These are phyloP conservation scores for Linnaemya tessellans DNA, from an alignment of 2,888 invertebrate species.

Conservation along the genomic window DNA sequence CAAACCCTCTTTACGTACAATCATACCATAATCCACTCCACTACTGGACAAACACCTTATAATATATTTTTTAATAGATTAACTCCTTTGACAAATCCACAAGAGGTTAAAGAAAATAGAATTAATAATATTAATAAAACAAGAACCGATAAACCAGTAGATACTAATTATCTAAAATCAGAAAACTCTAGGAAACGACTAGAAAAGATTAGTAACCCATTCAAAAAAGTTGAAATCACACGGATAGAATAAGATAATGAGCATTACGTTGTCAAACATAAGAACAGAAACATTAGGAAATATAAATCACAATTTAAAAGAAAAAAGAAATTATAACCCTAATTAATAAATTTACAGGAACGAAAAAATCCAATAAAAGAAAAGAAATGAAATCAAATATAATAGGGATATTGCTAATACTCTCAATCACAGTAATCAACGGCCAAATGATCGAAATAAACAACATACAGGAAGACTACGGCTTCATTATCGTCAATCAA, in stretches of 20 bases:
- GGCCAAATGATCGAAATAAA: slow-evolving; percentile 28
- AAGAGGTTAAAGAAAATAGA: slow-evolving; percentile 46
- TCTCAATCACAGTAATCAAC: slow-evolving; percentile 9
- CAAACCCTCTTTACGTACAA: slow-evolving; percentile 40
- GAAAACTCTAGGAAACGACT: slow-evolving; percentile 55
- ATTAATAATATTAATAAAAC: slow-evolving; percentile 49
- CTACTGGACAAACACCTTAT: slow-evolving; percentile 39
- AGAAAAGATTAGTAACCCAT: slow-evolving; percentile 53
- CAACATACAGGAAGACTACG: slow-evolving; percentile 8
- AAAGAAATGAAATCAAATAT: neutral
- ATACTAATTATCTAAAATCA: slow-evolving; percentile 46
- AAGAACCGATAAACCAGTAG: slow-evolving; percentile 33
- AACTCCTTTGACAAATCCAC: slow-evolving; percentile 17
- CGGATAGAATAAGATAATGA: slow-evolving; percentile 56
- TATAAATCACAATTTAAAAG: slow-evolving; percentile 55
- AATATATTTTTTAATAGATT: slow-evolving; percentile 44
- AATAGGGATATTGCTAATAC: neutral
- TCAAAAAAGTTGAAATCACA: slow-evolving; percentile 46
- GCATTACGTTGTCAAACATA: slow-evolving; percentile 59
- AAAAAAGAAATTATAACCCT: neutral
- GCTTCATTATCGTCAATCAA: slow-evolving; percentile 12
- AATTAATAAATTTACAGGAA: neutral
- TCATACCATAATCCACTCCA: slow-evolving; percentile 25
- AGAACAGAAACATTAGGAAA: slow-evolving; percentile 46
- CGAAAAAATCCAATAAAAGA: neutral